A percentile compares a stretch with the other conserved stretches of the same genome.
Evolutionary conservation across 2,888 invertebrate genomes (phyloP).

Genomic region (Nephrotoma flavescens): DNA sequence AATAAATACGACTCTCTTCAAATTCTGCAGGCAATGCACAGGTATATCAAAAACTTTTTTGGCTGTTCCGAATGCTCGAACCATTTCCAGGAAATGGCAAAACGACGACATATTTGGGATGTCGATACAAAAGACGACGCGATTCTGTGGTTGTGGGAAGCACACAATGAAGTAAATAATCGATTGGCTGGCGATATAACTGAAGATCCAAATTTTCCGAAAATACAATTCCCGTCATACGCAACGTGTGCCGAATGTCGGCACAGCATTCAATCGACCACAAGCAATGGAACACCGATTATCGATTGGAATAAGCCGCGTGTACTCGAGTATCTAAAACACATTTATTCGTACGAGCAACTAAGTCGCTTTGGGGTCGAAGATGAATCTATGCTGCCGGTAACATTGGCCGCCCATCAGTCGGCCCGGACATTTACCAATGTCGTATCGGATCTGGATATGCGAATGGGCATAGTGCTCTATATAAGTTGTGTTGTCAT

Average conservation of each 20-base stretch:
- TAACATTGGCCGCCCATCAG: constrained; percentile 19
- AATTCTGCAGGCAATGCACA: constrained; percentile 69
- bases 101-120: constrained; percentile 48
- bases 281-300: constrained; percentile 12
- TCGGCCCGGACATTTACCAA: constrained; percentile 23
- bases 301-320: constrained; percentile 25
- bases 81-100: constrained; percentile 81
- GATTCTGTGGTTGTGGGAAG: constrained; percentile 85
- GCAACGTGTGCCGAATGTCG: constrained; percentile 54
- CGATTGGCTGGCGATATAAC: constrained; percentile 71
- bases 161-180: constrained; percentile 86
- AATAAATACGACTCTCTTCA: constrained; percentile 42
- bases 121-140: constrained; percentile 57
- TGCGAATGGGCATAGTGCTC: constrained; percentile 60
- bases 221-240: constrained; percentile 71
- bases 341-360: constrained; percentile 24
- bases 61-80: constrained; percentile 81
- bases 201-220: constrained; percentile 82
- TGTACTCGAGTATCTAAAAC: constrained; percentile 26
- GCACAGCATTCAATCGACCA: constrained; percentile 16
- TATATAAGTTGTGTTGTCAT: constrained; percentile 60
- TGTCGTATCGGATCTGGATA: constrained; percentile 39
- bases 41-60: constrained; percentile 83
- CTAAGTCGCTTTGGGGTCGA: constrained; percentile 24
- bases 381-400: constrained; percentile 19